Base-by-base conservation (phyloP, 1,140 invertebrate genomes). In the Aphis craccivora region DNA sequence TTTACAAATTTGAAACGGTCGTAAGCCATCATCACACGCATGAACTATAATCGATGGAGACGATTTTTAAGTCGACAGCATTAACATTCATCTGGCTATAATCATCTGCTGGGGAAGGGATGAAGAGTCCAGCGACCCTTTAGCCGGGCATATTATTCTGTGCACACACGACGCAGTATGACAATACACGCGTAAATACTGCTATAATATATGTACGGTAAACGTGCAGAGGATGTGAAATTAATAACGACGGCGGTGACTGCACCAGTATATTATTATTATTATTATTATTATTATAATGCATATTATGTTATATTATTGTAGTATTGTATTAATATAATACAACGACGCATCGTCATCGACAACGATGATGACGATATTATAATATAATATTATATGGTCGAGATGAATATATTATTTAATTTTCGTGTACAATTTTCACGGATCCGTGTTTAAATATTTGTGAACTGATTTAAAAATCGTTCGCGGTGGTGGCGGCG, bases 381-480 rank as follows among this genome's bases (percentile, higher is more conserved):
- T 48, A 48, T 48, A n/a, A 88, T 37, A 35, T 48, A 35, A 51
- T 88, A n/a, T 48, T 30, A 88, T 67, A 51, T 51, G 30, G 45
- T 18, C 48, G 48, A 53, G 8, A 88, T 51, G 45, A n/a, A 88
- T 88, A 67, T 67, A 67, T 89, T 53, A 67, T 89, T 53, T 89
- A 89, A 89, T 89, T 89, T 89, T 89, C 87, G 87, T 25, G 48
- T 89, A 89, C 23, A 53, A 89, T 23, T 22, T 53, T 11, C 87
- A 30, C 30, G 45, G 45, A 30, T 22, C n/a, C 87, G 48, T 25
- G 86, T 35, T 89, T 89, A 53, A 89, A 89, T 89, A 89, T 89
- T 89, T 51, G 87, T 93, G 25, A 93, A 55, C 93, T 43, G 55
- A 86, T 88, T 86, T 55, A 22, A 35, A 48, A 91, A 88, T 35